Evolutionary conservation across 2,797 vertebrate genomes (phyloP), one percentile per base, ranked within the genome.

Genomic region (Argentina silus): DNA sequence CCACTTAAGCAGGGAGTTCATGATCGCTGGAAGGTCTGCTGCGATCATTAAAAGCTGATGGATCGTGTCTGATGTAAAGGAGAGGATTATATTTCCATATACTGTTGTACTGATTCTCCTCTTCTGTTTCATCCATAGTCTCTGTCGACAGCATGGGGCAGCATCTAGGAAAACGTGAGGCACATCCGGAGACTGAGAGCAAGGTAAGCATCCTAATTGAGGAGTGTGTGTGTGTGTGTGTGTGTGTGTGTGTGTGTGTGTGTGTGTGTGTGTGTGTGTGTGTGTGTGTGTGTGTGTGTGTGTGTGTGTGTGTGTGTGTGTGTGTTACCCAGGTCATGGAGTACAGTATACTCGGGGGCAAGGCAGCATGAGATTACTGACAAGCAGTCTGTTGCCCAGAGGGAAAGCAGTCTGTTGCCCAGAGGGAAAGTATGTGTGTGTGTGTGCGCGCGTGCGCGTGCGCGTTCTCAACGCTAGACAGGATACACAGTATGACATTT

Each of bases 71-170:
- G 50, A 51, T 51, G 15, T 59, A 59, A 59, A 44, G 64, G 59
- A 72, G 56, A 72, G 48, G 67, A 2, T 76, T 17, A 63, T 68
- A 48, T 78, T 77, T 70, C 42, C 48, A 47, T 67, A 27, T 60
- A 21, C 6, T 80, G 61, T 64, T 74, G 59, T 45, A 11, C 70
- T 71, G 68, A 68, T 67, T 9, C 67, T 19, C 73, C 74, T 10
- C 2, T 19, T 62, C 42, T 88, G 55, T 79, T 74, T 73, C 17
- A 77, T 72, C 83, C 73, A 0, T 90, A 92, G 92, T 81, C 75
- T 91, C 87, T 80, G 82, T 89, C 75, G 83, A 70, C 86, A 93
- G 88, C 83, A 93, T 93, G 92, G 92, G 92, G 79, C 91, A 92
- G 81, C 86, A 90, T 87, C 86, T 92, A 81, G 90, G 51, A 83